Conservation (phyloP, 2,113 vertebrate species). For the Brachirus orientalis region DNA sequence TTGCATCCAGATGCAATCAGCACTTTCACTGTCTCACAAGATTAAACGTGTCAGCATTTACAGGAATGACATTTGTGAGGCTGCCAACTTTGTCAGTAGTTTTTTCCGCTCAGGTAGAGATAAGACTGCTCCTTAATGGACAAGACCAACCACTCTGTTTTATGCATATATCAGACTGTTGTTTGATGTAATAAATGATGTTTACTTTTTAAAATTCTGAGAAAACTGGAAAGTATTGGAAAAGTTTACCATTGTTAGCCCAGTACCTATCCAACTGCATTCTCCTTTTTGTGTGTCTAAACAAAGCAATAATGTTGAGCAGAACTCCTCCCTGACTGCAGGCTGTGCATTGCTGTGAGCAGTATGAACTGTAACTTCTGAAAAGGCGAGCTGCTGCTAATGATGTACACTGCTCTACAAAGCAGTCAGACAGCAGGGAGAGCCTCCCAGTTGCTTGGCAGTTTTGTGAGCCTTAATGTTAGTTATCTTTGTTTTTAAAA, state of each 20-base stretch:
- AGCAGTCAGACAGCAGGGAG: slow-evolving; percentile 48
- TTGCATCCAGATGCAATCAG: not conserved
- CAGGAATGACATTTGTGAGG: not conserved
- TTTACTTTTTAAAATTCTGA: slow-evolving; percentile 2
- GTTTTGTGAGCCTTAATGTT: slow-evolving; percentile 63
- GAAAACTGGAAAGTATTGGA: not conserved
- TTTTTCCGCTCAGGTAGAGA: slow-evolving; percentile 34
- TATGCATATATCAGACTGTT: not conserved
- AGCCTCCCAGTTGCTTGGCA: slow-evolving; percentile 53
- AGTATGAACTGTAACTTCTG: slow-evolving; percentile 48
- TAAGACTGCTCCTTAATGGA: not conserved
- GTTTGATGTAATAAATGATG: not conserved
- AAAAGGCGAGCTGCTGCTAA: slow-evolving; percentile 60
- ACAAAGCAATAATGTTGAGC: slow-evolving; percentile 32
- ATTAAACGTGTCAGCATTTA: not conserved
- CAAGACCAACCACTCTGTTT: not conserved
- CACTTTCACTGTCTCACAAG: not conserved
- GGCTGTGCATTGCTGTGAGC: slow-evolving; percentile 35
- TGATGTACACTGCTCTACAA: slow-evolving; percentile 58
- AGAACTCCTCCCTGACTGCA: slow-evolving; percentile 56
- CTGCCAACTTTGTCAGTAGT: slow-evolving; percentile 1
- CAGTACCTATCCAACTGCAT: slow-evolving; percentile 36
- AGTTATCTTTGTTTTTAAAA: too few species aligned
- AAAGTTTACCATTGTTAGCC: slow-evolving; percentile 6
- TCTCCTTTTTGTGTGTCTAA: slow-evolving; percentile 44